Evolutionary conservation across 2,113 vertebrate species (phyloP).

Genomic region (Choloepus hoffmanni): DNA sequence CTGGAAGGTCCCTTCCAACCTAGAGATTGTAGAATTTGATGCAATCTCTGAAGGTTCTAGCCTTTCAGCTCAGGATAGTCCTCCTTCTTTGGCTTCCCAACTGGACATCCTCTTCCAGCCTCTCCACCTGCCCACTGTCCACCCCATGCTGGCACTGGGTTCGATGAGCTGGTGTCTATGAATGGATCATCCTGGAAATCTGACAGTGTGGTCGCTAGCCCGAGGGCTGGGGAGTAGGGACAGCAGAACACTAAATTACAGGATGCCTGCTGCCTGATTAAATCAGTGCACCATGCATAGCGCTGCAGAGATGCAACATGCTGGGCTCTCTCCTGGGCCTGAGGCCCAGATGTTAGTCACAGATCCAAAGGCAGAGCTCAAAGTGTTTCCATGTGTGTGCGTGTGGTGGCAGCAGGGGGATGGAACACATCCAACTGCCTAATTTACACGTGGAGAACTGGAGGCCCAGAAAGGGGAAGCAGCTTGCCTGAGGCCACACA

Average conservation of each 20-base stretch:
- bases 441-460: neutral
- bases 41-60: neutral
- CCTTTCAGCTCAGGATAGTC: neutral
- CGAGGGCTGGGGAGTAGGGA: neutral
- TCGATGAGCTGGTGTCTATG: constrained; percentile 6
- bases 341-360: constrained; percentile 12
- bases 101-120: neutral
- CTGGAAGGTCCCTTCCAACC: neutral
- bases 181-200: constrained; percentile 22
- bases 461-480: constrained; percentile 12
- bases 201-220: neutral
- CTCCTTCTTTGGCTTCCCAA: neutral
- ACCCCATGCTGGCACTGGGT: neutral
- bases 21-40: neutral
- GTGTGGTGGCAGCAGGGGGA: no score
- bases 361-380: neutral
- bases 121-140: neutral
- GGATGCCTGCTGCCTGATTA: neutral
- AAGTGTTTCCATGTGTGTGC: neutral
- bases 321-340: neutral
- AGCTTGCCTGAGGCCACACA: neutral
- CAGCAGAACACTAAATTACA: neutral
- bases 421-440: neutral
- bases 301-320: neutral
- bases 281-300: neutral